A percentile compares a stretch with the other conserved stretches of the same genome.
These are phyloP conservation scores for Jacana jacana DNA, from an alignment of 2,113 vertebrate genomes.

Conservation along the genomic window DNA sequence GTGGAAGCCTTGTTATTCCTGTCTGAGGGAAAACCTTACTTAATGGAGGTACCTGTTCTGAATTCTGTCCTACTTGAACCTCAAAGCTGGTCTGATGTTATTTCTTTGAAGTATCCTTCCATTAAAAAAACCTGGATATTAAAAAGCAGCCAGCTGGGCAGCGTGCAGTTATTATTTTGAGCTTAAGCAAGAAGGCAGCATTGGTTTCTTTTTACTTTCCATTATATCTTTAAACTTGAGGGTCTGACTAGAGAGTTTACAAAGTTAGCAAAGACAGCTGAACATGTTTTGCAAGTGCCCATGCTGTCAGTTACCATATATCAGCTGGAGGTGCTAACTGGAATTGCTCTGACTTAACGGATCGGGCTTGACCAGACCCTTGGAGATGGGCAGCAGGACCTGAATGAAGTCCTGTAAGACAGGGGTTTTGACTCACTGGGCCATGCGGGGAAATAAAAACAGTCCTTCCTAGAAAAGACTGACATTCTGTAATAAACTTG, in stretches of 20 bases:
- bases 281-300: not conserved
- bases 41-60: constrained; percentile 85
- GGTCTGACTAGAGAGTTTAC: not conserved
- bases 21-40: constrained; percentile 90
- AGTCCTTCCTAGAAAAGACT: not conserved
- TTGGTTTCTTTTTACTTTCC: not conserved
- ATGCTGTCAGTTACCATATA: not conserved
- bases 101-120: not conserved
- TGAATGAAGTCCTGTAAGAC: not conserved
- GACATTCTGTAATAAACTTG: not conserved
- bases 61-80: not conserved
- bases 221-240: not conserved
- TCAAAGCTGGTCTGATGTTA: not conserved
- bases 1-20: constrained; percentile 90
- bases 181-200: not conserved
- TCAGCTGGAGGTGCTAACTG: not conserved
- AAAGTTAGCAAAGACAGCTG: not conserved
- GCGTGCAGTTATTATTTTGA: not conserved
- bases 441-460: not conserved
- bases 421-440: not conserved
- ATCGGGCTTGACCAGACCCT: not conserved
- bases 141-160: not conserved
- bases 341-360: not conserved
- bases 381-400: not conserved
- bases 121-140: not conserved